Base-by-base conservation (phyloP, 2,888 invertebrate species). In the Acrobasis consociella region DNA sequence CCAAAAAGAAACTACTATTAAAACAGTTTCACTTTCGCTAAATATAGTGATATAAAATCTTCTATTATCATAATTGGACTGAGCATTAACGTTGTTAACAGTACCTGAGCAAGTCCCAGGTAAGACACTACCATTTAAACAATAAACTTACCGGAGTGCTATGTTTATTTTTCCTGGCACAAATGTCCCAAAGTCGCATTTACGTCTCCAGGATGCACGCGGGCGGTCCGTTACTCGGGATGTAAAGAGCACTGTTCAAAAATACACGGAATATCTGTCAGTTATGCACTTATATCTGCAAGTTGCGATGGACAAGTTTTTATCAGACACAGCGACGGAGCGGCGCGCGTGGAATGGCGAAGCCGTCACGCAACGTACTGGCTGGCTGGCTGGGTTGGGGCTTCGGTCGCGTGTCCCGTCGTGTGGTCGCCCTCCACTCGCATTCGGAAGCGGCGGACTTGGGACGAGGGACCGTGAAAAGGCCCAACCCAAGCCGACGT, bases 71-170 rank as follows among this genome's bases (percentile, higher is more conserved):
- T 60, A 60, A 51, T 42, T 15, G 38, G 38, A 60, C 5, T 52
- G 37, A 8, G 5, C 46, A n/a, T 17, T 53, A 9, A 15, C 22
- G 38, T 39, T 17, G n/a, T 46, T 13, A 17, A 22, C 17, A 31
- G 16, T 17, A 16, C 42, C 49, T 49, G 13, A 62, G 49, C 37
- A 38, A 38, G 49, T 17, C 11, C 15, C 49, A 62, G 55, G 62
- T 62, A 62, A 62, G 62, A 62, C 16, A 62, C 37, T 49, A 37
- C 37, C 55, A 22, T 42, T 64, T 65, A 65, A 76, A 74, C 73
- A 73, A 77, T 82, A 82, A 84, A 89, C 91, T 90, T 82, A 91
- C 91, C 85, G 86, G 80, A 86, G 82, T 81, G 82, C 75, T 86
- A 85, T 89, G 86, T 90, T 88, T 90, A 85, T 87, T 84, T 88